Base-by-base conservation (phyloP, 2,113 vertebrate species). In the Clupea harengus region DNA sequence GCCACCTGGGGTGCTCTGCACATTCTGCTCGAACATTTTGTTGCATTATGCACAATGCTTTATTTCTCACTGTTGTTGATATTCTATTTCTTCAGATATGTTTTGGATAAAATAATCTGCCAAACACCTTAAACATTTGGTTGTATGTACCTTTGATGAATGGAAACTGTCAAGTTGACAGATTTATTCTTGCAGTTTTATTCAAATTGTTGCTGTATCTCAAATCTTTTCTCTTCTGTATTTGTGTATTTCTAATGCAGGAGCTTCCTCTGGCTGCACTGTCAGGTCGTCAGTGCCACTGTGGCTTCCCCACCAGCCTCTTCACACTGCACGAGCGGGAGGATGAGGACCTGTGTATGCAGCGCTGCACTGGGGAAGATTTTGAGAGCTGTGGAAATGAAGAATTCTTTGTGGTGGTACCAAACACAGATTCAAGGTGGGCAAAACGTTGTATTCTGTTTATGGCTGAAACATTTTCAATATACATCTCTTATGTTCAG, bases 361-460 rank as follows among this genome's bases (percentile, higher is more conserved):
- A 96, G 85, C 96, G 91, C 85, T 99, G 98, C 46, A 89, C 92
- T 0, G 97, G 96, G 0, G 97, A 98, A 90, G 97, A 99, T 88
- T 97, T 97, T 0, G 98, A 99, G 92, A 99, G 95, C 96, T 99
- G 98, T 0, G 97, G 97, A 87, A 98, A 95, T 0, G 81, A 94
- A 0, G 92, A 97, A 0, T 97, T 96, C 92, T 97, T 98, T 92
- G 95, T 99, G 0, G 96, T 98, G n/a, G 82, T 99, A 99, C 94
- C 98, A 99, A 94, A 99, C 98, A 0, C 98, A 99, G 91, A 97
- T 99, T 84, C 98, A 99, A 96, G 98, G 98, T 99, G 92, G 91
- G 85, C 15, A n/a, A 3, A 0, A 8, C 2, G n/a, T 60, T 49
- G 39, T 39, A 39, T 39, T 39, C 39, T 39, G 39, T 39, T 39